These are phyloP conservation scores for Nomia melanderi DNA, from an alignment of 1,140 invertebrate species.

Conservation along the genomic window DNA sequence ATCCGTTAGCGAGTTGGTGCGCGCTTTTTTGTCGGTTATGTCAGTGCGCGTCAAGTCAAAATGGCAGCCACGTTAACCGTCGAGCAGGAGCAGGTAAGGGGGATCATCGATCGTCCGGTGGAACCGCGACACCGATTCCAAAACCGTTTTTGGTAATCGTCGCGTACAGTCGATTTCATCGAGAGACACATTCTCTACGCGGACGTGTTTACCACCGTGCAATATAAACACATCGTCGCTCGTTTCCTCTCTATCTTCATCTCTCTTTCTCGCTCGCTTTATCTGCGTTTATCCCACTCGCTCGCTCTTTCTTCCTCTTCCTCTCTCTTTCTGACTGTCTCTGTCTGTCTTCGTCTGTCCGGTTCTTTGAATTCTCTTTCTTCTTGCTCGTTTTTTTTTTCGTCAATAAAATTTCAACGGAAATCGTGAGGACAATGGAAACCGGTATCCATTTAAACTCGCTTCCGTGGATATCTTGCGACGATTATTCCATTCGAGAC, in stretches of 20 bases:
- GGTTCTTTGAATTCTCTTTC: conserved; percentile 3
- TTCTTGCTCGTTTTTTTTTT: neutral
- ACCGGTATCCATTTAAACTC: neutral
- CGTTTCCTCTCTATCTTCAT: too few species aligned
- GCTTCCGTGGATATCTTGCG: too few species aligned
- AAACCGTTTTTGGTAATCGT: neutral
- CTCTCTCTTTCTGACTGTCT: too few species aligned
- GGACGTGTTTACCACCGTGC: conserved; percentile 19
- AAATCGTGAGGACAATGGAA: neutral
- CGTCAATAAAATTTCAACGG: neutral
- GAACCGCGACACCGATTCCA: too few species aligned
- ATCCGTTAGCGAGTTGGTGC: conserved; percentile 29
- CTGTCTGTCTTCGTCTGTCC: too few species aligned
- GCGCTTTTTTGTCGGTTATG: conserved; percentile 42
- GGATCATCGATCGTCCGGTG: conserved; percentile 54
- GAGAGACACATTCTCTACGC: neutral
- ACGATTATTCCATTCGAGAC: neutral
- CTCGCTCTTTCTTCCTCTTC: too few species aligned
- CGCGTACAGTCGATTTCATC: conserved; percentile 33
- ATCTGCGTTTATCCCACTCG: neutral
- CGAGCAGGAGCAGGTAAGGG: conserved; percentile 86
- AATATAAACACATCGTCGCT: conserved; percentile 11
- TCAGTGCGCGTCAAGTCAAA: conserved; percentile 70
- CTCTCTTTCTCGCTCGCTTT: too few species aligned
- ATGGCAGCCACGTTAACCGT: conserved; percentile 86